phyloP scores from a whole-genome alignment of 1,140 invertebrate genomes.

The Tenebrio molitor region DNA sequence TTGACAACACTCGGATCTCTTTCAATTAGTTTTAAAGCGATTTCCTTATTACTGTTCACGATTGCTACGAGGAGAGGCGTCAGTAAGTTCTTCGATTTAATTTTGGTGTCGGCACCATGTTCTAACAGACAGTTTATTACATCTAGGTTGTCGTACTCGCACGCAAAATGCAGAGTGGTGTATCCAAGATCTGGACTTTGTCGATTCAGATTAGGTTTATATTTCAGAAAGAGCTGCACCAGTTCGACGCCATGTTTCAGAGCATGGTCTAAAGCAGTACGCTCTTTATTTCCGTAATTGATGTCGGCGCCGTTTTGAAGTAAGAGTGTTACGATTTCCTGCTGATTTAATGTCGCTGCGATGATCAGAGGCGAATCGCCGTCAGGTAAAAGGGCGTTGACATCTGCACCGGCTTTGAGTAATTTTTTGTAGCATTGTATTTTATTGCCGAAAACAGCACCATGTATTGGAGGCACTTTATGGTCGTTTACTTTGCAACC shows the following conservation, averaged over 20 bases:
- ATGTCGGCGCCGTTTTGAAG: not conserved
- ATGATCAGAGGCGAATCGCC: conserved; percentile 2
- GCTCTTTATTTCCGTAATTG: not conserved
- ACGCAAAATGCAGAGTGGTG: not conserved
- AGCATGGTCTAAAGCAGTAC: not conserved
- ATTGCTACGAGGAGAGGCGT: not conserved
- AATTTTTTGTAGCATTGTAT: not conserved
- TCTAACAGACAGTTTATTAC: not conserved
- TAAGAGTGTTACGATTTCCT: not conserved
- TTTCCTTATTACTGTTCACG: not conserved
- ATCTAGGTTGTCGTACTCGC: not conserved
- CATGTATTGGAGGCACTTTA: not conserved
- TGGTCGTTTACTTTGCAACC: conserved; percentile 1
- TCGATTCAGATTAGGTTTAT: not conserved
- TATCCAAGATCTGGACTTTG: not conserved
- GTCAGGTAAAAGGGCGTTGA: too few species aligned
- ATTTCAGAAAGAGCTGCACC: not conserved
- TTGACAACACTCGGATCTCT: conserved; percentile 3
- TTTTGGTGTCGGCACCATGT: conserved; percentile 13
- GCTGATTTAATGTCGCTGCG: not conserved
- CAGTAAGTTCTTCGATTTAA: conserved; percentile 15
- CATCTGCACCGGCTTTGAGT: conserved; percentile 2
- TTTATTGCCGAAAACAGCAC: not conserved
- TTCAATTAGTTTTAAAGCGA: not conserved
- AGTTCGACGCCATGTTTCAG: not conserved